Percentiles rank a stretch among this genome's conserved stretches.
Evolutionary conservation across 2,888 invertebrate species (phyloP).

Genomic region (Patella depressa): DNA sequence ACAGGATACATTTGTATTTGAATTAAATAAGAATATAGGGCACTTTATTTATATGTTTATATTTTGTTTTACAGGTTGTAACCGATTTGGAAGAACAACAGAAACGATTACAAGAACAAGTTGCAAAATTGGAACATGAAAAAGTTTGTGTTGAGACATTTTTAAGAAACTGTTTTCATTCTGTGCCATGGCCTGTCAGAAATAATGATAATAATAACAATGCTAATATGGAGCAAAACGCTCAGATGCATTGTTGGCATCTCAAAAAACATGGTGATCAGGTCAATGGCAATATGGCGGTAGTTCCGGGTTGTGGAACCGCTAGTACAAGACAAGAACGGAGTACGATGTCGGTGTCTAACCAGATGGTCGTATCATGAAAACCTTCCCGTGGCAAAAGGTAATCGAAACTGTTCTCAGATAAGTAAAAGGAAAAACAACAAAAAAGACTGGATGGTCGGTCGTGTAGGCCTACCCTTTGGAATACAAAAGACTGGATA

Average conservation of each 20-base stretch:
- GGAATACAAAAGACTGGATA: too few species aligned
- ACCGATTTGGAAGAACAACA: conserved; percentile 42
- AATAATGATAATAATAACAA: neutral
- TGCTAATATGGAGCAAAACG: neutral
- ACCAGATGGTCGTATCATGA: neutral
- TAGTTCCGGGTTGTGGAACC: neutral
- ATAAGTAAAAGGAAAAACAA: too few species aligned
- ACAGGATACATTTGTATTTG: too few species aligned
- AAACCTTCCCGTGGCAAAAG: conserved; percentile 9
- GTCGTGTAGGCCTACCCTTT: too few species aligned
- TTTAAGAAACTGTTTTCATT: conserved; percentile 23
- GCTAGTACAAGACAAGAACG: neutral
- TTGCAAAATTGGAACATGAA: conserved; percentile 46
- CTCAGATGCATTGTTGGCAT: neutral
- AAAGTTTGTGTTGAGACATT: conserved; percentile 47
- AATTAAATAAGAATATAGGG: too few species aligned
- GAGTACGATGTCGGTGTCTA: neutral
- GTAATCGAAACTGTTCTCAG: neutral
- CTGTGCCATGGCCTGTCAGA: conserved; percentile 9
- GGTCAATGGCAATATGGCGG: neutral
- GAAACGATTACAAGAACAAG: conserved; percentile 40
- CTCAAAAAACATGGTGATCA: neutral
- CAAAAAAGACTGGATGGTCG: too few species aligned
- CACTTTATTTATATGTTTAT: too few species aligned
- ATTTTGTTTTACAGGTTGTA: conserved; percentile 38